Evolutionary conservation across 2,888 invertebrate species (phyloP).

Genomic region (Ischnura elegans): DNA sequence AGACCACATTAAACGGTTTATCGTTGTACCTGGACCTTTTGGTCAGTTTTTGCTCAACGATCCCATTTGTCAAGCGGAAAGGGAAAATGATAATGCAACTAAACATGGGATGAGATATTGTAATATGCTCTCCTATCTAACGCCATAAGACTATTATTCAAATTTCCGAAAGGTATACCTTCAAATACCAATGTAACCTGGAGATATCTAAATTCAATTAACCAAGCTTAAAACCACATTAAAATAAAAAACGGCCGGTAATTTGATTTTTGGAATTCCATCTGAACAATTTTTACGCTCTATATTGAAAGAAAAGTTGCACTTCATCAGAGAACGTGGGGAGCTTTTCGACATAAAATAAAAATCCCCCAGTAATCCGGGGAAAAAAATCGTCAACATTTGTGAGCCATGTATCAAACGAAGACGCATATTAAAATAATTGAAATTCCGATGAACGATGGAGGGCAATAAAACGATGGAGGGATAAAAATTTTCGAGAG

Average conservation of each 20-base stretch:
- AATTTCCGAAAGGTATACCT: no score
- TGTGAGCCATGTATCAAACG: background rate
- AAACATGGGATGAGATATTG: no score
- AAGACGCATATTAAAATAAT: slow-evolving; percentile 24
- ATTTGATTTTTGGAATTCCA: background rate
- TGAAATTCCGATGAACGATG: slow-evolving; percentile 31
- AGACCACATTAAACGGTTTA: no score
- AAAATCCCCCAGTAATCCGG: background rate
- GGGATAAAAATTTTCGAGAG: background rate
- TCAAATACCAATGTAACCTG: no score
- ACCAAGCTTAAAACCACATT: no score
- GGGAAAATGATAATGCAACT: no score
- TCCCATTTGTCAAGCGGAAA: no score
- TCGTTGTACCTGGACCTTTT: no score
- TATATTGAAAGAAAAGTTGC: background rate
- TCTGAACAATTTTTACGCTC: background rate
- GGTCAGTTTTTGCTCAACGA: no score
- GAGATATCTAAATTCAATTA: no score
- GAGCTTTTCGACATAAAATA: background rate
- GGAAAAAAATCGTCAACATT: background rate
- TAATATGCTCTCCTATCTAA: no score
- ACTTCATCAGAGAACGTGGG: background rate
- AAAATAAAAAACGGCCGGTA: background rate
- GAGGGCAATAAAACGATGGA: background rate
- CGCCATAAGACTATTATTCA: no score